Evolutionary conservation across 2,888 invertebrate genomes (phyloP).

Genomic region (Rhimphoctona megacephalus): DNA sequence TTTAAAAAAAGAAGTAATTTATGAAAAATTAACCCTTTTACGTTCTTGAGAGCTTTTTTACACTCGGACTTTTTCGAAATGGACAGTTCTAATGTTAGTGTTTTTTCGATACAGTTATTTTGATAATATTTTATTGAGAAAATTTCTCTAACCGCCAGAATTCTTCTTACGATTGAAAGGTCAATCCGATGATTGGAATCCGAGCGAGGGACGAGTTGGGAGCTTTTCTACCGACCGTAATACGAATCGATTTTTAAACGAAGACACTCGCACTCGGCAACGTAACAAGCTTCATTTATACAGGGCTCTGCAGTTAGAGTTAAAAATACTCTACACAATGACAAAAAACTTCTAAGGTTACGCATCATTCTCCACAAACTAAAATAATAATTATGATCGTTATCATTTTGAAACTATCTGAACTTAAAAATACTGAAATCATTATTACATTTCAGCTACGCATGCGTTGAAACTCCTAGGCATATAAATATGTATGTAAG

Average conservation of each 20-base stretch:
- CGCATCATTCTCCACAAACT: background rate
- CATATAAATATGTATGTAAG: background rate
- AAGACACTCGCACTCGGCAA: constrained; percentile 37
- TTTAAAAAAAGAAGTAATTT: background rate
- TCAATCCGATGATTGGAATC: background rate
- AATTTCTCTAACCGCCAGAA: background rate
- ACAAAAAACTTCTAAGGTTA: background rate
- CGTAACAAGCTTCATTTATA: constrained; percentile 42
- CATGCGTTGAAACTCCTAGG: background rate
- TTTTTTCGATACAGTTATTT: background rate
- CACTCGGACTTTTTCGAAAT: background rate
- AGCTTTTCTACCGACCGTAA: constrained; percentile 61
- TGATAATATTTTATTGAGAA: background rate
- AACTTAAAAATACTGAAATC: background rate
- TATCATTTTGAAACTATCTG: background rate
- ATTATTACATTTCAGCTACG: background rate
- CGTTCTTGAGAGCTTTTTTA: background rate
- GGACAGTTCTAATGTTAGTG: background rate
- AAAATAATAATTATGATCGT: background rate
- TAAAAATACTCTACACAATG: background rate
- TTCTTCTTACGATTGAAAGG: background rate
- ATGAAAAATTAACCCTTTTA: background rate
- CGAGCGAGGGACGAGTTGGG: constrained; percentile 41
- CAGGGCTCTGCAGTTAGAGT: constrained; percentile 48
- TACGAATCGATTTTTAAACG: constrained; percentile 47